phyloP scores from a whole-genome alignment of 2,113 vertebrate species.

The Terrapene triunguis region DNA sequence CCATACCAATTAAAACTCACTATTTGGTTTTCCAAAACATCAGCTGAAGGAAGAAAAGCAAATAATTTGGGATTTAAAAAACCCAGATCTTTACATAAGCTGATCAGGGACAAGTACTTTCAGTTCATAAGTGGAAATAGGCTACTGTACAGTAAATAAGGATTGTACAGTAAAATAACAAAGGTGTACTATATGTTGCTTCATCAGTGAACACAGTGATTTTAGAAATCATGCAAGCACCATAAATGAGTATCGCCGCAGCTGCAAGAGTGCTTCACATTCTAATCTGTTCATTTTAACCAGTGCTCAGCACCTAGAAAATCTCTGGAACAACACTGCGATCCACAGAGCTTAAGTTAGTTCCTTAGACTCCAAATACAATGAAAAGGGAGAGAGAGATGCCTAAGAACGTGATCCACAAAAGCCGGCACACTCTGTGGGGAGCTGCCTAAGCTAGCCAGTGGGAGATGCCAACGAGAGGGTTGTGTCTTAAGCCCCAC shows the following conservation, averaged over 20 bases:
- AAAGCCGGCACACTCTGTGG: neutral
- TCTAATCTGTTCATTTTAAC: neutral
- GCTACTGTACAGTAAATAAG: neutral
- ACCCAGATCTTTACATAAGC: neutral
- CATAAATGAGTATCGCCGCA: neutral
- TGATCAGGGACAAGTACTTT: neutral
- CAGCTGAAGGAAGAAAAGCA: neutral
- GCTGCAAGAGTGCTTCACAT: neutral
- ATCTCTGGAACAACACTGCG: neutral
- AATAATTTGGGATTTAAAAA: neutral
- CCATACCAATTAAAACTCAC: conserved; percentile 24
- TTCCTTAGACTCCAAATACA: neutral
- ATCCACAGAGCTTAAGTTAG: too few relatives aligned
- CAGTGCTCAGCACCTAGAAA: neutral
- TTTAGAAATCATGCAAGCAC: neutral
- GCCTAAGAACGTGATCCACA: neutral
- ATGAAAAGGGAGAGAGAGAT: neutral
- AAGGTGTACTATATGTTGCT: neutral
- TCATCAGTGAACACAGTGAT: neutral
- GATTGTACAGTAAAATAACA: neutral
- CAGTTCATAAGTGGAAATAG: neutral
- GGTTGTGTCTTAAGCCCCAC: neutral
- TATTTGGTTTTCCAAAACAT: neutral
- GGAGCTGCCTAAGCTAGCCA: neutral
- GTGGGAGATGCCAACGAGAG: neutral